Conservation (phyloP, 2,888 invertebrate species). For the Caenorhabditis sp. region DNA sequence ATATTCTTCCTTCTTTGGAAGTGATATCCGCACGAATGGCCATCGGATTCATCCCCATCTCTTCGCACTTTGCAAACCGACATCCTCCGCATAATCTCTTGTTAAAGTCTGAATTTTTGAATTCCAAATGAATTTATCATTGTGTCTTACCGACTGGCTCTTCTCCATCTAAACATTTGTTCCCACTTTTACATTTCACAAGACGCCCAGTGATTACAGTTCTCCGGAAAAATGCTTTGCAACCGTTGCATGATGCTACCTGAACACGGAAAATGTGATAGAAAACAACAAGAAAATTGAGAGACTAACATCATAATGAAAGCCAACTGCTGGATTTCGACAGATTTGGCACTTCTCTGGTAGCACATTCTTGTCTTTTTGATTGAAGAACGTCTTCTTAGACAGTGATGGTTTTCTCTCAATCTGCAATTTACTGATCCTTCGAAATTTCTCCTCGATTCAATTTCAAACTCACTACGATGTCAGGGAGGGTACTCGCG, state of each 20-base stretch:
- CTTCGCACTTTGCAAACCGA: slow-evolving; percentile 46
- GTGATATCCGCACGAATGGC: slow-evolving; percentile 21
- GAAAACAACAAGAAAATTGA: neutral
- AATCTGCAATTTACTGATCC: slow-evolving; percentile 2
- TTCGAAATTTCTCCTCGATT: too few relatives aligned
- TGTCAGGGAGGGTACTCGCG: neutral
- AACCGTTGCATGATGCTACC: slow-evolving; percentile 68
- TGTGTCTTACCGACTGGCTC: too few relatives aligned
- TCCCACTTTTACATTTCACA: slow-evolving; percentile 19
- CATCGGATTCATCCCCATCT: slow-evolving; percentile 55
- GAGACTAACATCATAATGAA: slow-evolving; percentile 67
- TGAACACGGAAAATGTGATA: slow-evolving; percentile 1
- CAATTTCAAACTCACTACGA: slow-evolving; percentile 1
- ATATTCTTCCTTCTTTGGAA: slow-evolving; percentile 10
- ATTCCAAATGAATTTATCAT: too few relatives aligned
- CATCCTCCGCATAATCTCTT: slow-evolving; percentile 11
- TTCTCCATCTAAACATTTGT: slow-evolving; percentile 42
- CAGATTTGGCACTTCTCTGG: slow-evolving; percentile 68
- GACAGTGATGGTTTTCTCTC: neutral
- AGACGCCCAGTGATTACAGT: slow-evolving; percentile 46
- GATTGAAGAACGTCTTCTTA: neutral
- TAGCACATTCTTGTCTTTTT: neutral
- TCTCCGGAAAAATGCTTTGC: slow-evolving; percentile 57
- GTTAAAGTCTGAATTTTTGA: too few relatives aligned
- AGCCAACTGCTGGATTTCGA: slow-evolving; percentile 69